Conservation (phyloP, 2,888 invertebrate genomes). For the Ceriagrion tenellum region DNA sequence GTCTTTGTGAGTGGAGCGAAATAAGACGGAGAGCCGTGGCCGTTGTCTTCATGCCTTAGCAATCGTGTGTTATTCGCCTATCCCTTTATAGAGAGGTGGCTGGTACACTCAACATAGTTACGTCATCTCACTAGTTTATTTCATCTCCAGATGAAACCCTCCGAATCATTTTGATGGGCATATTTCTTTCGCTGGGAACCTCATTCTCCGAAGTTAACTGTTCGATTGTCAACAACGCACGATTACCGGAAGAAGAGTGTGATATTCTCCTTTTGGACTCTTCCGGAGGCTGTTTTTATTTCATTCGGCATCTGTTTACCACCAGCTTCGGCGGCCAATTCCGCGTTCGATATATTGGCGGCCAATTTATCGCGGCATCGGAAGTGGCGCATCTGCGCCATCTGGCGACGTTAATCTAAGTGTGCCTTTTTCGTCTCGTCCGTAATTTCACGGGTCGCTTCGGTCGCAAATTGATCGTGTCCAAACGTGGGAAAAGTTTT, state of each 20-base stretch:
- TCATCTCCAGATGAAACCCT: too few relatives aligned
- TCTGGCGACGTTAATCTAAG: background rate
- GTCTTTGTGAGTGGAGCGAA: too few relatives aligned
- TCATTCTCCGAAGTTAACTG: background rate
- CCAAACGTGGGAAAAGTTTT: background rate
- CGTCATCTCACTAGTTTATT: too few relatives aligned
- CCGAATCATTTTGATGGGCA: background rate
- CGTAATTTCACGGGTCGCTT: background rate
- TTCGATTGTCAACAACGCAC: background rate
- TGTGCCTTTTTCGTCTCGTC: background rate
- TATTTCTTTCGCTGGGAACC: background rate
- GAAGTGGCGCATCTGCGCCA: background rate
- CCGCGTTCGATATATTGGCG: too few relatives aligned
- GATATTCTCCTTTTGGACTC: background rate
- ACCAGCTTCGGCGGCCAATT: background rate
- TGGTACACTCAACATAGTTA: too few relatives aligned
- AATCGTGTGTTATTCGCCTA: too few relatives aligned
- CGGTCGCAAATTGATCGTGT: background rate
- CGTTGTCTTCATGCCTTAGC: too few relatives aligned
- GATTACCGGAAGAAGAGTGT: background rate
- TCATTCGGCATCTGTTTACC: background rate
- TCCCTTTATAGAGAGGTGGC: too few relatives aligned
- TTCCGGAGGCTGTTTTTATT: background rate
- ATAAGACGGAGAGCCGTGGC: too few relatives aligned
- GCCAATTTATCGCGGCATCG: slow-evolving; percentile 15